Base-by-base conservation (phyloP, 2,888 invertebrate genomes). In the Elegia similella region DNA sequence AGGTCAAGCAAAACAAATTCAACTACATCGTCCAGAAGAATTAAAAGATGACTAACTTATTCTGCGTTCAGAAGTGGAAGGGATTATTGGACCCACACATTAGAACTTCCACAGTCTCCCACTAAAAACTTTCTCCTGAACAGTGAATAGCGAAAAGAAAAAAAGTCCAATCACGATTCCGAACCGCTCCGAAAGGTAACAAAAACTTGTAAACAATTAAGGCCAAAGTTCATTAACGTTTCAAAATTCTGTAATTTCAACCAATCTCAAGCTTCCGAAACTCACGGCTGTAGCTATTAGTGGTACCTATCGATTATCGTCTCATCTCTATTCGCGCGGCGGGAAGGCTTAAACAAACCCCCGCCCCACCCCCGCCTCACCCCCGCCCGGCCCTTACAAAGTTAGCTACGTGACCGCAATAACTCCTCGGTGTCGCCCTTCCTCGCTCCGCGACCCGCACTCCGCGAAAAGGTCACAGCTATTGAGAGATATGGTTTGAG, bases 371-470 rank as follows among this genome's bases (percentile, higher is more conserved):
- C 30, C 44, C 42, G 46, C 44, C 16, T 6, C 52, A 7, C 6
- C 34, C 46, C 47, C 55, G 54, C 63, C 50, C 59, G 58, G 60
- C 62, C 62, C 66, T 65, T 64, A 64, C 67, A 58, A 67, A 68
- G 66, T 69, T 70, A 64, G 71, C 66, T 67, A 74, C 73, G 74
- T 74, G 72, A 72, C 73, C 73, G 73, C 73, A 74, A 73, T 74
- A 73, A 67, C 67, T 70, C 68, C 50, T 38, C 47, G 61, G 56
- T 56, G 60, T 60, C 58, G 47, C 64, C 32, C 55, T 32, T 42
- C 15, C n/a, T 48, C 54, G 47, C 56, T 46, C 50, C 29, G 61
- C 13, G 61, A 59, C 59, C 47, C 55, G 52, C 59, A 59, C 66
- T 57, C 30, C 44, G 23, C 54, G 7, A 6, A 13, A 42, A 54